A percentile compares a stretch with the other conserved stretches of the same genome.
These are phyloP conservation scores for Rhinophrynus dorsalis DNA, from an alignment of 2,797 vertebrate genomes.

Conservation along the genomic window DNA sequence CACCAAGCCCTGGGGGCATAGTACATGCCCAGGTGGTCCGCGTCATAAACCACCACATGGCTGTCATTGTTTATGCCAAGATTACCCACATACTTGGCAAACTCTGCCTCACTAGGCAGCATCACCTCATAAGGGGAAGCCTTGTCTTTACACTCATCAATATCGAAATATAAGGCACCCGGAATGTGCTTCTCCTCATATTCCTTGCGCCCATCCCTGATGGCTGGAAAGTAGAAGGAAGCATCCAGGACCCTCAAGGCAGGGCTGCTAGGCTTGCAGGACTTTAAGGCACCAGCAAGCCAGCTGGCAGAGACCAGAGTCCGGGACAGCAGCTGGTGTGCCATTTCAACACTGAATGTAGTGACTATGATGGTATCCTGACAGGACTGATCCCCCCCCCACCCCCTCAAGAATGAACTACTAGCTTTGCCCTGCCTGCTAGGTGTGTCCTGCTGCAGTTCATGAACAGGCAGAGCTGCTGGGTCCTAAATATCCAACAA, in stretches of 20 bases:
- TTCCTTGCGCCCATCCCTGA: constrained; percentile 77
- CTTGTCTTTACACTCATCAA: constrained; percentile 82
- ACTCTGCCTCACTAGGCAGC: constrained; percentile 76
- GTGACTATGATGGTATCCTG: too few relatives aligned
- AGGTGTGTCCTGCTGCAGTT: too few relatives aligned
- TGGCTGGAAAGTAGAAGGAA: constrained; percentile 83
- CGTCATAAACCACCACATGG: constrained; percentile 92
- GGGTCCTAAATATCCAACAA: too few relatives aligned
- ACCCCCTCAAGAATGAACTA: too few relatives aligned
- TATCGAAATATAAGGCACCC: constrained; percentile 85
- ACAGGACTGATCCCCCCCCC: too few relatives aligned
- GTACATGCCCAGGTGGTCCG: constrained; percentile 80
- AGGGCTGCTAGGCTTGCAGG: constrained; percentile 69
- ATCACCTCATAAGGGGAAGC: constrained; percentile 78
- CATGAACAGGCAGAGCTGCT: too few relatives aligned
- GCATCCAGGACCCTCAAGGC: constrained; percentile 80
- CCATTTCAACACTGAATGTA: constrained; percentile 67
- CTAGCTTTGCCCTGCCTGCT: too few relatives aligned
- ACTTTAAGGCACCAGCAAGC: constrained; percentile 77
- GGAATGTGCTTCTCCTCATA: constrained; percentile 82
- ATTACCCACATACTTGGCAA: constrained; percentile 77
- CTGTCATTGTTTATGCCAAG: constrained; percentile 84
- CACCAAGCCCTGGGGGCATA: constrained; percentile 91
- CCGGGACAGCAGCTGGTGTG: constrained; percentile 66
- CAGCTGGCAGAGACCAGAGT: constrained; percentile 82